Base-by-base conservation (phyloP, 1,140 invertebrate genomes). In the Eriosoma lanigerum region DNA sequence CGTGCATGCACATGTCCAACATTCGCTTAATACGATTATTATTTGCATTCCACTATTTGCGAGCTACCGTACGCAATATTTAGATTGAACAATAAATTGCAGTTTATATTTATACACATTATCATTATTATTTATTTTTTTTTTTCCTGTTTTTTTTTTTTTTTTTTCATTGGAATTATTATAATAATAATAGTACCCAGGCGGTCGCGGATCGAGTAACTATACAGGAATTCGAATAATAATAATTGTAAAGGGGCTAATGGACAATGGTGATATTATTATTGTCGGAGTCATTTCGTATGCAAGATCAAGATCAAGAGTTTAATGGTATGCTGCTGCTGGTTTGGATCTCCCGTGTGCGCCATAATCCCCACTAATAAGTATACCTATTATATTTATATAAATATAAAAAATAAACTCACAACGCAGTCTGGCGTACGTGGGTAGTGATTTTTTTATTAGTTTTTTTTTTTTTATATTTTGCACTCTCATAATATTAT, bases 231-330 rank as follows among this genome's bases (percentile, higher is more conserved):
- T 78, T 60, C 73, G 17, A 58, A 58, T 78, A 78, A 78, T 78
- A 58, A 58, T 78, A 78, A 78, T 78, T 78, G 73, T 78, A 58
- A 58, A 62, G 17, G 54, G 54, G 52, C 52, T 60, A 58, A 78
- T 58, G 52, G 73, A 78, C 73, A 78, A 78, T 78, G 54, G 75
- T 52, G 38, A 78, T 78, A 78, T 78, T 78, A 78, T 78, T 78
- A 78, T 78, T 78, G 75, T 52, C 75, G 75, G n/a, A 78, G 75
- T 78, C 54, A 62, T 78, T 78, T 60, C 24, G 75, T 62, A 78
- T 78, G 75, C 75, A 62, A 78, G 75, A 78, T 78, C 75, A 78
- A 78, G 75, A 78, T 78, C 75, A 78, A 78, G 75, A 60, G 54
- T 78, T 62, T 62, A 78, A 78, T 78, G 56, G 75, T 78, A 78